Percentiles rank a stretch among this genome's conserved stretches.
phyloP scores from a whole-genome alignment of 2,888 invertebrate species.

The Platycheirus rosarum region DNA sequence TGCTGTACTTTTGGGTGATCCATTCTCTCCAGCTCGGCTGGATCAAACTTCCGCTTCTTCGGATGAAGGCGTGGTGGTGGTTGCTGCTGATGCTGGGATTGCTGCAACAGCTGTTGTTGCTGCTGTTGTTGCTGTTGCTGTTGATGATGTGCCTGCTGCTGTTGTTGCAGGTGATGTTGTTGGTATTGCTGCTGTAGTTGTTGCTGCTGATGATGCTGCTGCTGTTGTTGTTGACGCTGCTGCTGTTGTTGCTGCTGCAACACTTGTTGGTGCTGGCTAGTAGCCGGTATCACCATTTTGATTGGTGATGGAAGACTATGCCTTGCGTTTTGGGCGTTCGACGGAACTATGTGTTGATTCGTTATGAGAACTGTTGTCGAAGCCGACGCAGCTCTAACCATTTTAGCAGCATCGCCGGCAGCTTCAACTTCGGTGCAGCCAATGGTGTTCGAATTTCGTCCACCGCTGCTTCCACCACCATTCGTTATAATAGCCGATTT shows the following conservation, averaged over 20 bases:
- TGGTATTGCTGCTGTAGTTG: conserved; percentile 82
- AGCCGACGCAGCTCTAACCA: conserved; percentile 77
- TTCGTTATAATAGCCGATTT: conserved; percentile 64
- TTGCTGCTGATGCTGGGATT: conserved; percentile 61
- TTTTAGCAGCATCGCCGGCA: conserved; percentile 77
- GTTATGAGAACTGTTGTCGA: conserved; percentile 77
- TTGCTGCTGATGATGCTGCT: conserved; percentile 77
- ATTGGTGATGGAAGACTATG: conserved; percentile 78
- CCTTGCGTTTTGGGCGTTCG: conserved; percentile 83
- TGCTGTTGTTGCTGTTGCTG: conserved; percentile 81
- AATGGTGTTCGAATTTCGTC: conserved; percentile 57
- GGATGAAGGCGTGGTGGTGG: conserved; percentile 88
- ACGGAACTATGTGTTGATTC: conserved; percentile 77
- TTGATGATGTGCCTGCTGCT: conserved; percentile 91
- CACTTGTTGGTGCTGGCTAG: conserved; percentile 77
- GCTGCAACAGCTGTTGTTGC: conserved; percentile 84
- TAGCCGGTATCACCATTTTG: conserved; percentile 83
- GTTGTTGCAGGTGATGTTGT: conserved; percentile 83
- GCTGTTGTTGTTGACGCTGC: conserved; percentile 78
- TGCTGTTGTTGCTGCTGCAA: conserved; percentile 82
- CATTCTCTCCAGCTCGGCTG: conserved; percentile 81
- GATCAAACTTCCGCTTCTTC: conserved; percentile 89
- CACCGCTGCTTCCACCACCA: conserved; percentile 49
- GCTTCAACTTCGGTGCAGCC: conserved; percentile 75
- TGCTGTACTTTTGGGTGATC: conserved; percentile 77